phyloP scores from a whole-genome alignment of 1,140 invertebrate species.

The Babylonia areolata region DNA sequence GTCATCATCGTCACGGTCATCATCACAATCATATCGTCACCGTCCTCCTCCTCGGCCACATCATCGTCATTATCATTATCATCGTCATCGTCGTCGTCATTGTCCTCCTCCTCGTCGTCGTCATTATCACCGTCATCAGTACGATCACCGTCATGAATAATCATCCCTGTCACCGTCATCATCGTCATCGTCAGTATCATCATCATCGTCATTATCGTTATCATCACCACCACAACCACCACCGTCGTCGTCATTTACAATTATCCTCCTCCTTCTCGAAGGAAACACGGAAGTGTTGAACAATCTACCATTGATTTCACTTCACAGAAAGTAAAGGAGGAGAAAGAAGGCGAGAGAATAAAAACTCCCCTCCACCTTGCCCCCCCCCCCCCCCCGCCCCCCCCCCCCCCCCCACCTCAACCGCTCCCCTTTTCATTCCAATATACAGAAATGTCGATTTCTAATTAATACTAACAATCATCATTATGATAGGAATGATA shows the following conservation, averaged over 20 bases:
- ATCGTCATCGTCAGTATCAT: background rate
- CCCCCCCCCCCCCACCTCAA: too few species aligned
- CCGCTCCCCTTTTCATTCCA: too few species aligned
- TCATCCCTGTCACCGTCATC: background rate
- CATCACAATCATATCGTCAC: background rate
- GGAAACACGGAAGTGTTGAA: too few species aligned
- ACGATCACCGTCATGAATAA: background rate
- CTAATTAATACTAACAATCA: too few species aligned
- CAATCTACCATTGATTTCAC: too few species aligned
- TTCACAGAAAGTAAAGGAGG: too few species aligned
- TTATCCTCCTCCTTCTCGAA: too few species aligned
- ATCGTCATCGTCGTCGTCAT: background rate
- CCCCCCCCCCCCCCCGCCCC: too few species aligned
- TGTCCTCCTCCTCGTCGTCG: background rate
- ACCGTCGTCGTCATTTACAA: background rate
- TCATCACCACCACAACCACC: background rate
- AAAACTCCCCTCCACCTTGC: too few species aligned
- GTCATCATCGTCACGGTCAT: background rate
- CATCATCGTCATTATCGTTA: background rate
- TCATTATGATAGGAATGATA: too few species aligned
- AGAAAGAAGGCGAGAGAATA: too few species aligned
- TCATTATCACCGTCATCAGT: background rate
- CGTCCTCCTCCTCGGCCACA: background rate
- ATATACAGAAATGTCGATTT: too few species aligned
- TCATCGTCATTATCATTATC: background rate